phyloP scores from a whole-genome alignment of 2,888 invertebrate species.

The Acrobasis suavella region DNA sequence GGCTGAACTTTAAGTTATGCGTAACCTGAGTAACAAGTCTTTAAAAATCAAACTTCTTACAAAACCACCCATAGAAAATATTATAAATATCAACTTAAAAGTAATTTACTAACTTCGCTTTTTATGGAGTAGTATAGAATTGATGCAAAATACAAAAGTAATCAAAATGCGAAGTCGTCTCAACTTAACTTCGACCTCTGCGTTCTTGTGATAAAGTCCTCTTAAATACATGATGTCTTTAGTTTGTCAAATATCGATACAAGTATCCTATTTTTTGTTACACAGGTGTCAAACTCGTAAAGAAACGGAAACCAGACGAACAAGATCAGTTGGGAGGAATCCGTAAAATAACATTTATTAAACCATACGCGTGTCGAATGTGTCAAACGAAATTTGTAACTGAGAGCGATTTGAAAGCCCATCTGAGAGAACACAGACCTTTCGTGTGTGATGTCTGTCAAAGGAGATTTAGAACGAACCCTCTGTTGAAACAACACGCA shows the following conservation, averaged over 20 bases:
- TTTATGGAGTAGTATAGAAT: too few species aligned
- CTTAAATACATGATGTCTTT: neutral
- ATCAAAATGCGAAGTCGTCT: neutral
- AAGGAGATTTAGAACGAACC: conserved; percentile 9
- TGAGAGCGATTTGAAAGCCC: neutral
- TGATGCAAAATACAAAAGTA: too few species aligned
- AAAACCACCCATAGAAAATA: too few species aligned
- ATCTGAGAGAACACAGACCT: conserved; percentile 5
- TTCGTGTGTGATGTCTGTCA: conserved; percentile 5
- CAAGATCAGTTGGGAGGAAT: neutral
- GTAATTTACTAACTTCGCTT: too few species aligned
- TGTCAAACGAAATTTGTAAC: conserved; percentile 11
- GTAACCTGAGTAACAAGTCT: too few species aligned
- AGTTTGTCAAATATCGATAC: neutral
- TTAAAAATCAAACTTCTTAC: too few species aligned
- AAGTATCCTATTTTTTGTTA: neutral
- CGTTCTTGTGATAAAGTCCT: neutral
- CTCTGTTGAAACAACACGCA: conserved; percentile 2
- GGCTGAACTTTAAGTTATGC: too few species aligned
- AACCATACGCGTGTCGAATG: neutral
- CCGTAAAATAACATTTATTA: conserved; percentile 10
- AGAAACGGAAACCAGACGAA: conserved; percentile 1
- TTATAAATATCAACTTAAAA: too few species aligned
- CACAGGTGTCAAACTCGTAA: conserved; percentile 13
- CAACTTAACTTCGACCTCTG: neutral